Percentiles rank a stretch among this genome's conserved stretches.
Conservation (phyloP, 2,797 vertebrate species). For the Alfaro cultratus region DNA sequence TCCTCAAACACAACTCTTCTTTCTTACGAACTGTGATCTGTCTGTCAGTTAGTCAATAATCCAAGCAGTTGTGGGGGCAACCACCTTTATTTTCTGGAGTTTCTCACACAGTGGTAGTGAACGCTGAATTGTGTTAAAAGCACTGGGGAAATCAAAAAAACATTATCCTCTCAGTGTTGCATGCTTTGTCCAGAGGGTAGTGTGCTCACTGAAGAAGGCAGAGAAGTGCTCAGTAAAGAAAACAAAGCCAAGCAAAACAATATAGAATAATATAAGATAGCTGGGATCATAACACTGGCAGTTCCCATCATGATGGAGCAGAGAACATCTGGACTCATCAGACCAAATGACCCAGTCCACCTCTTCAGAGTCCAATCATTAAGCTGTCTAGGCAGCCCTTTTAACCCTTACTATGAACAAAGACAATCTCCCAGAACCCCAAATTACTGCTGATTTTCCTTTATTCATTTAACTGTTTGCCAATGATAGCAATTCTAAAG, state of each 20-base stretch:
- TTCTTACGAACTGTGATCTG: conserved; percentile 17
- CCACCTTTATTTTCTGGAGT: conserved; percentile 16
- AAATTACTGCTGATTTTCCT: not conserved
- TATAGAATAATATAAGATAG: not conserved
- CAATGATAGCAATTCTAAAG: not conserved
- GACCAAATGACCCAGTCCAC: not conserved
- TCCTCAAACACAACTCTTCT: conserved; percentile 11
- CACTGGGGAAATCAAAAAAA: conserved; percentile 13
- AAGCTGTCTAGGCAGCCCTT: not conserved
- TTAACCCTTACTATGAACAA: not conserved
- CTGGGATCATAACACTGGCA: not conserved
- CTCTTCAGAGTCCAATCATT: not conserved
- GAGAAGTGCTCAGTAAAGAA: not conserved
- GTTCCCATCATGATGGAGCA: not conserved
- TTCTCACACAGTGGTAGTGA: not conserved
- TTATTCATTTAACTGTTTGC: not conserved
- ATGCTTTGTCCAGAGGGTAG: conserved; percentile 1
- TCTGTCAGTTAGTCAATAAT: conserved; percentile 19
- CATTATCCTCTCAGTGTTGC: conserved; percentile 7
- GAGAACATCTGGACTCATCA: not conserved
- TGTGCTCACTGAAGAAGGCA: not conserved
- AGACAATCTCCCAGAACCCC: not conserved
- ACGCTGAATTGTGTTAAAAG: conserved; percentile 6
- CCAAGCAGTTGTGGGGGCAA: conserved; percentile 13
- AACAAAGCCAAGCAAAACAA: conserved; percentile 1